Base-by-base conservation (phyloP, 1,140 invertebrate species). In the Intoshia linei region DNA sequence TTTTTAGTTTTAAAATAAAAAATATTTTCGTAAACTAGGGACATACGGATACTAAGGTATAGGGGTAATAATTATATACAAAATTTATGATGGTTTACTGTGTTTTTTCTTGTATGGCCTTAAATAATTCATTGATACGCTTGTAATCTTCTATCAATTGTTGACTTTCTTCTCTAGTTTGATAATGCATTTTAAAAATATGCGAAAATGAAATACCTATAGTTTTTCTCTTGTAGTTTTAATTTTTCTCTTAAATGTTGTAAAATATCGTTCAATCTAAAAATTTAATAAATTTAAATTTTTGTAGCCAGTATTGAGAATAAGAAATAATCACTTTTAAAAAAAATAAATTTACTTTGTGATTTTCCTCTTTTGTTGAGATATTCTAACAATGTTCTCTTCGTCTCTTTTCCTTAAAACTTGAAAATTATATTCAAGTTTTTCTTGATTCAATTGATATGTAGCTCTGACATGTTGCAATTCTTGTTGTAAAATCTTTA, bases 371-470 rank as follows among this genome's bases (percentile, higher is more conserved):
- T 75, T 75, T 46, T 77, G 74, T 46, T 74, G 68, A 36, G 69
- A 72, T 48, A 70, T 69, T 0, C 75, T 68, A 34, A 74, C 70
- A 0, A 68, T 61, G 50, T 76, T 78, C 53, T 78, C 74, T 39
- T 76, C 72, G 48, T 79, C 74, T 6, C 73, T 61, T 48, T 69
- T 70, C 52, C 73, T 74, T 15, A 79, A 48, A 7, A 78, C 67
- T 55, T 70, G 61, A 48, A 74, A 77, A 54, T 74, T 79, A 44
- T 78, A 78, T 46, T 76, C 71, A 19, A 79, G 57, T 50, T 78
- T 77, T 49, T 78, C 74, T 3, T 68, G 67, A 47, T 78, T 78
- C 41, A 77, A 64, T 41, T 66, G 49, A 39, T 65, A 67, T 2
- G 61, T 47, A 2, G 69, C 65, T 50, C 74, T 73, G 34, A 74